Evolutionary conservation across 1,140 invertebrate genomes (phyloP).

Genomic region (Stegodyphus mimosarum): DNA sequence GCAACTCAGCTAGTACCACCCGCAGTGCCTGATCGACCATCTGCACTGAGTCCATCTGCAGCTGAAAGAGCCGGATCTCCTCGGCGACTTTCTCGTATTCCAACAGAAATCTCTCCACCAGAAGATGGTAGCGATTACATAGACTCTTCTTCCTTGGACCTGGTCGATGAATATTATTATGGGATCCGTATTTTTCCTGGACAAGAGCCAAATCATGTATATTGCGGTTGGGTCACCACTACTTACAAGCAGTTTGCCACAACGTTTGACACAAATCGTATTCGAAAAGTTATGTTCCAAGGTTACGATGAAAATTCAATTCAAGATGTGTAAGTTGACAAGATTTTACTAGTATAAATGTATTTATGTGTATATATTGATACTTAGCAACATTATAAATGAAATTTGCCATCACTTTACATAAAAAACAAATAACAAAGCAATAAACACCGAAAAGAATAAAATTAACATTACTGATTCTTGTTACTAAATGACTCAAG

Average conservation of each 20-base stretch:
- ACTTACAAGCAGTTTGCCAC: conserved; percentile 77
- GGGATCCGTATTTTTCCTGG: conserved; percentile 83
- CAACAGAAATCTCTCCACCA: conserved; percentile 35
- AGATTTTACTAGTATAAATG: no score
- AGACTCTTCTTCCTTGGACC: conserved; percentile 86
- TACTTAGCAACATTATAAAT: no score
- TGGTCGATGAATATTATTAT: conserved; percentile 98
- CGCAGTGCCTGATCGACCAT: conserved; percentile 75
- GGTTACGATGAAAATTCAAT: conserved; percentile 68
- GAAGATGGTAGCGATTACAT: conserved; percentile 78
- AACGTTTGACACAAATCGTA: conserved; percentile 87
- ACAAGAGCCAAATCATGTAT: conserved; percentile 96
- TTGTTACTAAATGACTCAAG: no score
- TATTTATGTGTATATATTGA: no score
- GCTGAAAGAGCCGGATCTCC: conserved; percentile 24
- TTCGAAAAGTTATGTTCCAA: conserved; percentile 85
- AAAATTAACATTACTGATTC: no score
- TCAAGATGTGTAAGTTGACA: conserved; percentile 67
- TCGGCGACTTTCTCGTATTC: conserved; percentile 16
- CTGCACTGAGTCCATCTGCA: conserved; percentile 32
- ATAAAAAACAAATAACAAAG: no score
- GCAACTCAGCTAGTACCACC: conserved; percentile 71
- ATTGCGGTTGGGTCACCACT: conserved; percentile 99
- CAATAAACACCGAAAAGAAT: no score
- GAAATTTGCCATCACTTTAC: no score